These are phyloP conservation scores for Hermaeophaga mercurialis DNA, from an alignment of 2,888 invertebrate genomes.

Conservation along the genomic window DNA sequence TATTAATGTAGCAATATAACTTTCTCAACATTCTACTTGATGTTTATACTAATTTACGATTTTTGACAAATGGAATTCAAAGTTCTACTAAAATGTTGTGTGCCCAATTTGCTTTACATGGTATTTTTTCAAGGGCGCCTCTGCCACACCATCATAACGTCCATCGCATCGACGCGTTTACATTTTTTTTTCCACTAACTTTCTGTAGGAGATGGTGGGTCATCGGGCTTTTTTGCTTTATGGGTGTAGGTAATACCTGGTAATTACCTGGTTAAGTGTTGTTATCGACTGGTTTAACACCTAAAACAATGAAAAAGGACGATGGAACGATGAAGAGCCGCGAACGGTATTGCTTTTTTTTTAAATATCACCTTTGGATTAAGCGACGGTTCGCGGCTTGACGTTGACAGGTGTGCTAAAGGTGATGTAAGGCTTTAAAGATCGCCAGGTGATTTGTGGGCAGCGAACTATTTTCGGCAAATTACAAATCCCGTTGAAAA, in stretches of 20 bases:
- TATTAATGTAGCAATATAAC: too few relatives aligned
- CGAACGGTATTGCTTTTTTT: slow-evolving; percentile 15
- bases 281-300: slow-evolving; percentile 28
- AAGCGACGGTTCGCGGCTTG: slow-evolving; percentile 12
- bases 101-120: too few relatives aligned
- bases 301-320: slow-evolving; percentile 24
- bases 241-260: slow-evolving; percentile 25
- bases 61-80: too few relatives aligned
- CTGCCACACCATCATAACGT: too few relatives aligned
- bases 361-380: slow-evolving; percentile 12
- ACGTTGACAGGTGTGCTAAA: slow-evolving; percentile 19
- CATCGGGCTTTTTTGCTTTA: slow-evolving; percentile 17
- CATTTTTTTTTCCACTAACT: neutral
- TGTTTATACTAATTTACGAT: too few relatives aligned
- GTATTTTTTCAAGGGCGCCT: neutral
- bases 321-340: slow-evolving; percentile 10
- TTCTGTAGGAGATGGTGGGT: slow-evolving; percentile 1
- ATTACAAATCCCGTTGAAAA: too few relatives aligned
- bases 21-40: too few relatives aligned
- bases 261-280: slow-evolving; percentile 25
- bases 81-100: too few relatives aligned
- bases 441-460: neutral
- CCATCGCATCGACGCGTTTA: slow-evolving; percentile 1
- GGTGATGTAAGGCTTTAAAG: neutral
- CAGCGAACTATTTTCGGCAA: too few relatives aligned